A percentile compares a stretch with the other conserved stretches of the same genome.
phyloP scores from a whole-genome alignment of 2,113 vertebrate species.

The Ameiurus melas region DNA sequence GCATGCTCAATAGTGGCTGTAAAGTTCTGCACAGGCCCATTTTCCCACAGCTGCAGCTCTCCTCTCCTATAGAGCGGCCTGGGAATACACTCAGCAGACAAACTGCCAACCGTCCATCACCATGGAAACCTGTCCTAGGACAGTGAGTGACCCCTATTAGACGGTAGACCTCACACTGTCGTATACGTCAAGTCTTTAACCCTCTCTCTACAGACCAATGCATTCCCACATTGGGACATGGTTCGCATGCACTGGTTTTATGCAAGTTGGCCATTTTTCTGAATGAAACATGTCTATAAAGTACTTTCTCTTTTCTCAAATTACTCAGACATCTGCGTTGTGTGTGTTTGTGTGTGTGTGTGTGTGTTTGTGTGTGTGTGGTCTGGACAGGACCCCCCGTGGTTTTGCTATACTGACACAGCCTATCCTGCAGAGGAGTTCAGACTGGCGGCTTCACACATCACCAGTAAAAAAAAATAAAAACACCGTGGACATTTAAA shows the following conservation, averaged over 20 bases:
- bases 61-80: slow-evolving; percentile 6
- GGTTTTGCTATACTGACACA: slow-evolving; percentile 13
- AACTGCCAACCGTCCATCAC: slow-evolving; percentile 37
- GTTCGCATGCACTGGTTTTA: background rate
- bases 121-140: slow-evolving; percentile 39
- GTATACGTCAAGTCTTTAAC: slow-evolving; percentile 17
- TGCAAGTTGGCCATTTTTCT: background rate
- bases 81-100: slow-evolving; percentile 36
- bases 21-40: slow-evolving; percentile 27
- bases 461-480: slow-evolving; percentile 30
- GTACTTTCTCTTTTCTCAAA: background rate
- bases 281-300: background rate
- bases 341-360: background rate
- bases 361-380: slow-evolving; percentile 25
- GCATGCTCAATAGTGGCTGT: slow-evolving; percentile 43
- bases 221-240: slow-evolving; percentile 10
- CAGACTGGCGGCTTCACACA: slow-evolving; percentile 11
- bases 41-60: slow-evolving; percentile 45
- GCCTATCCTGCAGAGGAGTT: background rate
- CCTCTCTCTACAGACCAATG: background rate
- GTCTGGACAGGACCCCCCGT: slow-evolving; percentile 18
- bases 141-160: slow-evolving; percentile 28
- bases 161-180: slow-evolving; percentile 3
- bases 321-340: background rate
- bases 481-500: slow-evolving; percentile 17